These are phyloP conservation scores for Acrocera orbiculus DNA, from an alignment of 2,888 invertebrate species.

Conservation along the genomic window DNA sequence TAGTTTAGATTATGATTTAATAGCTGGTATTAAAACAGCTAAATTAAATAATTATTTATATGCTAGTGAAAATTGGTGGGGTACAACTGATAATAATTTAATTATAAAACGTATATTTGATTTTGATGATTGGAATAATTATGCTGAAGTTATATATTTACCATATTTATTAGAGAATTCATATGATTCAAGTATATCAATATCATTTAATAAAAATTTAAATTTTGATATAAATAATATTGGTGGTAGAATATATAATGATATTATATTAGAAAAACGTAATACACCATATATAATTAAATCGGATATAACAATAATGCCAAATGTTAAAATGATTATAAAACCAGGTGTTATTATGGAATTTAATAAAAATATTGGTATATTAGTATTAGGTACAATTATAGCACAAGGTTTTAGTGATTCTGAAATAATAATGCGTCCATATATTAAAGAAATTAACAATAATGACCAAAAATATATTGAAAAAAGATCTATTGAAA, in stretches of 20 bases:
- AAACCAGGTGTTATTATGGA: slow-evolving; percentile 79
- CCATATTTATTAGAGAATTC: slow-evolving; percentile 70
- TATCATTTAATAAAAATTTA: slow-evolving; percentile 41
- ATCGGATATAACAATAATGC: slow-evolving; percentile 94
- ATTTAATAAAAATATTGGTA: slow-evolving; percentile 90
- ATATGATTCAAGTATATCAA: slow-evolving; percentile 59
- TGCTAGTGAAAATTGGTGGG: slow-evolving; percentile 95
- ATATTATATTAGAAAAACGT: slow-evolving; percentile 44
- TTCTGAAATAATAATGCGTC: slow-evolving; percentile 61
- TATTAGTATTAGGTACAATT: slow-evolving; percentile 80
- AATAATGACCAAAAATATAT: slow-evolving; percentile 16
- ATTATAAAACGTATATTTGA: slow-evolving; percentile 84
- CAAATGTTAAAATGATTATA: slow-evolving; percentile 69
- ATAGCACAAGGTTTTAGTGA: slow-evolving; percentile 63
- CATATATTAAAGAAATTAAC: no score
- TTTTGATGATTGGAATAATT: slow-evolving; percentile 99
- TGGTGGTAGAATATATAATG: slow-evolving; percentile 57
- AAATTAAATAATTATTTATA: slow-evolving; percentile 73
- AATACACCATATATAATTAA: slow-evolving; percentile 58
- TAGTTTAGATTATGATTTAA: slow-evolving; percentile 66
- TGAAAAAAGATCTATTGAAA: slow-evolving; percentile 36
- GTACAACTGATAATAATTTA: slow-evolving; percentile 48
- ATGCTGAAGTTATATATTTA: slow-evolving; percentile 76
- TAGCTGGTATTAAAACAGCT: slow-evolving; percentile 83
- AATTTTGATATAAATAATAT: slow-evolving; percentile 45